Base-by-base conservation (phyloP, 2,888 invertebrate species). In the Xiphydria camelus region DNA sequence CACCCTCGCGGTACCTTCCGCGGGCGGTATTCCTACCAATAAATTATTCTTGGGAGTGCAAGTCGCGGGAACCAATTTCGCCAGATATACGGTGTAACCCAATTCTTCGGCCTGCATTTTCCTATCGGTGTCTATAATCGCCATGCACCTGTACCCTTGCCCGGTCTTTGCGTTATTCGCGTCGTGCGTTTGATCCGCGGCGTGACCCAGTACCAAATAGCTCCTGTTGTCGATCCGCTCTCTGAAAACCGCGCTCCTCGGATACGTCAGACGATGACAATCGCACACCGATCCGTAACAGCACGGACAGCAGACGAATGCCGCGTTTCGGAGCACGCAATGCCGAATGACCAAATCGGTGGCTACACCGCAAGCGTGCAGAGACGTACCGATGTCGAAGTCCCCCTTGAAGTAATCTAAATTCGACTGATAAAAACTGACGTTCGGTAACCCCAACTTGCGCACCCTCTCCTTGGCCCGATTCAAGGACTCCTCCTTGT, bases 281-380 rank as follows among this genome's bases (percentile, higher is more conserved):
- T 86, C 82, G 73, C 88, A 88, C 9, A 96, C 81, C 2, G 88
- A 87, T 1, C 96, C 96, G 76, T 96, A 96, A 70, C 96, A 96
- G 72, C 97, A 97, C 0, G 96, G 96, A 65, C 93, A 94, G 40
- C 91, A 82, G 1, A 94, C 88, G 78, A 96, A 94, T 53, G 87
- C 83, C 0, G 95, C 94, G 44, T 80, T 80, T 9, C 81, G 83
- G 34, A 82, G 77, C 9, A 90, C 80, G 71, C 96, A 96, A 66
- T 88, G 88, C 60, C 89, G 84, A 37, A 96, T 79, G 1, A 96
- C 94, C 49, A 96, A 82, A 76, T 97, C 97, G 1, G 93, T 94
- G 1, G 95, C 95, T 7, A 92, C 88, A 0, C 96, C 96, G 77
- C 96, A 97, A 2, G 95, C 96, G 77, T 96, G 96, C 21, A 97